Conservation (phyloP, 2,888 invertebrate species). For the Dryococelus australis region DNA sequence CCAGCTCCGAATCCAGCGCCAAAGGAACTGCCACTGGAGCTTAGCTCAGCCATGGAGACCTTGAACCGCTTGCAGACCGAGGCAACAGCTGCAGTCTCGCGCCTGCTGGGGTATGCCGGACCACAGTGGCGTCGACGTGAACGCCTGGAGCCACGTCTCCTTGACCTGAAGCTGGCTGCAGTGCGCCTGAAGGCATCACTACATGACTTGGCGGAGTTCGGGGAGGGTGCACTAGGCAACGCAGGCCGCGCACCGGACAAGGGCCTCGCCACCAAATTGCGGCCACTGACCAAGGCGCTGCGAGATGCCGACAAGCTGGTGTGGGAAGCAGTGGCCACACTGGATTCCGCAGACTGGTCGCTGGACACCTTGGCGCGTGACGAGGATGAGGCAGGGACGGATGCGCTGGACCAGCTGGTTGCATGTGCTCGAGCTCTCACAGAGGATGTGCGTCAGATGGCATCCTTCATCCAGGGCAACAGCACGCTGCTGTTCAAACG, state of each 20-base stretch:
- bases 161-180: conserved; percentile 83
- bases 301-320: conserved; percentile 82
- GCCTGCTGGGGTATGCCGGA: conserved; percentile 73
- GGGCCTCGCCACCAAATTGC: conserved; percentile 75
- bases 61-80: conserved; percentile 79
- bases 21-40: conserved; percentile 75
- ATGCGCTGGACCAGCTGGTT: conserved; percentile 88
- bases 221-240: conserved; percentile 87
- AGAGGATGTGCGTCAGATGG: conserved; percentile 87
- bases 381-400: conserved; percentile 57
- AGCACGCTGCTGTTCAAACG: conserved; percentile 80
- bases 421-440: conserved; percentile 86
- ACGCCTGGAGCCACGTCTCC: conserved; percentile 77
- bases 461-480: conserved; percentile 89
- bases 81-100: conserved; percentile 82
- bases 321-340: conserved; percentile 75
- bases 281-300: conserved; percentile 80
- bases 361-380: conserved; percentile 67
- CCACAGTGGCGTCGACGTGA: conserved; percentile 85
- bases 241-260: conserved; percentile 84
- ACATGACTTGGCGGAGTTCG: conserved; percentile 88
- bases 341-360: conserved; percentile 83
- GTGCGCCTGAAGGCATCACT: conserved; percentile 79
- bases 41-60: conserved; percentile 78
- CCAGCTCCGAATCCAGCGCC: conserved; percentile 54